These are phyloP conservation scores for Heliconius sara DNA, from an alignment of 2,888 invertebrate species.

Conservation along the genomic window DNA sequence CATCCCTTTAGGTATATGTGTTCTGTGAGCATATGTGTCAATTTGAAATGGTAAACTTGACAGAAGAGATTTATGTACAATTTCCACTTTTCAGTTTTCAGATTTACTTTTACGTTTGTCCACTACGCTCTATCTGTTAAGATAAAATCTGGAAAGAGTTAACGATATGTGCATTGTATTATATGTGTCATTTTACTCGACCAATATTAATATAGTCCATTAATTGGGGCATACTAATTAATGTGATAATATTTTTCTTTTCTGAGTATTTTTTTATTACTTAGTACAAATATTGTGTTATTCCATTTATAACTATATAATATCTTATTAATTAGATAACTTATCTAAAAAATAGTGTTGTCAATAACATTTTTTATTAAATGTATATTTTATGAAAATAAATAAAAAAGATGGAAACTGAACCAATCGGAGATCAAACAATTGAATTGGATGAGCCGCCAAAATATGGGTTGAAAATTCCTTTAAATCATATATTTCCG, in stretches of 20 bases:
- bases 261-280: slow-evolving; percentile 9
- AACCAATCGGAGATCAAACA: slow-evolving; percentile 50
- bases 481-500: slow-evolving; percentile 89
- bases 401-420: slow-evolving; percentile 29
- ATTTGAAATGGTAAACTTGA: not conserved
- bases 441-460: slow-evolving; percentile 74
- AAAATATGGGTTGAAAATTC: slow-evolving; percentile 88
- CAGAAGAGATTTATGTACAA: not conserved
- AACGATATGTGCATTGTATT: slow-evolving; percentile 10
- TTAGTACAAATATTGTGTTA: slow-evolving; percentile 1
- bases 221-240: slow-evolving; percentile 1
- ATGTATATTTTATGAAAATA: not conserved
- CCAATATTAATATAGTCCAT: not conserved
- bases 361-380: not conserved
- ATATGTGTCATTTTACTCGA: not conserved
- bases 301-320: not conserved
- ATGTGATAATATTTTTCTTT: slow-evolving; percentile 2
- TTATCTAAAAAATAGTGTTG: not conserved
- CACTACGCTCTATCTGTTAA: not conserved
- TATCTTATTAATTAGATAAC: slow-evolving; percentile 2
- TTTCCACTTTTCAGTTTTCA: slow-evolving; percentile 6
- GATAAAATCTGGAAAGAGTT: slow-evolving; percentile 3
- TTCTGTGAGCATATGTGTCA: not conserved
- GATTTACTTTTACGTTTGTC: not conserved
- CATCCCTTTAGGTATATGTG: too few relatives aligned